Evolutionary conservation across 2,888 invertebrate species (phyloP).

Genomic region (Drosophila vallismaia): DNA sequence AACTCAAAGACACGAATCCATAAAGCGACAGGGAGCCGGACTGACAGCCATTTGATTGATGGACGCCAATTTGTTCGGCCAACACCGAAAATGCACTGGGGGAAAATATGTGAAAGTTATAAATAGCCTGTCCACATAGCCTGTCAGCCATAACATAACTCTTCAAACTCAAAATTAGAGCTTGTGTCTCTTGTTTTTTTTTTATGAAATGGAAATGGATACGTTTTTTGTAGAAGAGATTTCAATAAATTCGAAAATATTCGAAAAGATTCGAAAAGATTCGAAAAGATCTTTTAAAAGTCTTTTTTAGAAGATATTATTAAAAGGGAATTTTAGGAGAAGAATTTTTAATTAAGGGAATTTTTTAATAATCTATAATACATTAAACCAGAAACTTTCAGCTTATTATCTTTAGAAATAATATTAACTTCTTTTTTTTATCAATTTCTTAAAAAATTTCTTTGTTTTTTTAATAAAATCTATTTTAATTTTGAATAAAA

Average conservation of each 20-base stretch:
- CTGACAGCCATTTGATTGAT: conserved; percentile 31
- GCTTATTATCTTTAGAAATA: no score
- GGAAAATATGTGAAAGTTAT: conserved; percentile 16
- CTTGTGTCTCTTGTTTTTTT: neutral
- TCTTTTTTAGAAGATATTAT: no score
- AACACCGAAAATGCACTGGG: conserved; percentile 5
- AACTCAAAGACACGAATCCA: neutral
- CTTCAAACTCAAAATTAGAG: neutral
- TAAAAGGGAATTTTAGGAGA: no score
- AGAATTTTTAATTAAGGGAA: no score
- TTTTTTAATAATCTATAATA: no score
- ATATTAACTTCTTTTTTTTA: no score
- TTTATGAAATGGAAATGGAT: neutral
- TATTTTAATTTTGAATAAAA: no score
- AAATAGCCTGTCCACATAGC: neutral
- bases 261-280: no score
- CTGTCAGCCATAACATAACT: neutral
- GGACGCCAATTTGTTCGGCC: conserved; percentile 29
- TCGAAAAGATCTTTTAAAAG: no score
- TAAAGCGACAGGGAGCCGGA: neutral
- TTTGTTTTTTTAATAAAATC: no score
- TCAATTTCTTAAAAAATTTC: no score
- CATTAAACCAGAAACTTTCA: no score
- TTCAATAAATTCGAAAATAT: neutral
- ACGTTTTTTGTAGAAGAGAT: neutral